phyloP scores from a whole-genome alignment of 2,888 invertebrate species.

The Sturmia bella region DNA sequence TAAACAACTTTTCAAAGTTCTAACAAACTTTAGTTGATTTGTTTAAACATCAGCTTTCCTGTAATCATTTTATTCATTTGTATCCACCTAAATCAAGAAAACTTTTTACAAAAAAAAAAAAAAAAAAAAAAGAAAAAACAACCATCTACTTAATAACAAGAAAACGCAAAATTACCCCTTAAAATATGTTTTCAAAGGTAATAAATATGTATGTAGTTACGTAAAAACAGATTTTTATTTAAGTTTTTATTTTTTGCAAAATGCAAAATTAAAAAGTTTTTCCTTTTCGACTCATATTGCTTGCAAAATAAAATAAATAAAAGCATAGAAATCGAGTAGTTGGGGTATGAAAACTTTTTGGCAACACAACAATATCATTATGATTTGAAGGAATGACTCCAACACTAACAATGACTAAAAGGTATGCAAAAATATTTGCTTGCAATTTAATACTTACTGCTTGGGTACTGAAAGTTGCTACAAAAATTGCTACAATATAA shows the following conservation, averaged over 20 bases:
- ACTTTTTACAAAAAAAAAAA: constrained; percentile 12
- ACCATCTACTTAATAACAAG: neutral
- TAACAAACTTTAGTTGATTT: constrained; percentile 48
- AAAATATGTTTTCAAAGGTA: constrained; percentile 61
- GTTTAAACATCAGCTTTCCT: constrained; percentile 43
- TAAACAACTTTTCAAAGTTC: constrained; percentile 23
- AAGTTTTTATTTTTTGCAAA: constrained; percentile 40
- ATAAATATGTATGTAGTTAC: constrained; percentile 35
- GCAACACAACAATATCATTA: constrained; percentile 70
- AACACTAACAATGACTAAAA: constrained; percentile 53
- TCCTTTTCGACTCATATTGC: constrained; percentile 41
- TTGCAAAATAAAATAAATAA: neutral
- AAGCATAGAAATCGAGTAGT: neutral
- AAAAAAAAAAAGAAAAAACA: too few relatives aligned
- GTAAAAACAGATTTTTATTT: constrained; percentile 30
- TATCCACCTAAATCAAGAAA: constrained; percentile 56
- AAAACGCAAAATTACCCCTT: constrained; percentile 45
- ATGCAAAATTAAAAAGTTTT: constrained; percentile 68
- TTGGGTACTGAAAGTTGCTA: constrained; percentile 30
- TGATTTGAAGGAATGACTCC: constrained; percentile 58
- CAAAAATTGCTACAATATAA: constrained; percentile 1
- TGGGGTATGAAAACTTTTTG: constrained; percentile 58
- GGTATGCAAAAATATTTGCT: constrained; percentile 55
- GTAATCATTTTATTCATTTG: constrained; percentile 67
- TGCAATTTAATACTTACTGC: constrained; percentile 48